Percentiles rank a stretch among this genome's conserved stretches.
Conservation (phyloP, 2,797 vertebrate genomes). For the Falco naumanni region DNA sequence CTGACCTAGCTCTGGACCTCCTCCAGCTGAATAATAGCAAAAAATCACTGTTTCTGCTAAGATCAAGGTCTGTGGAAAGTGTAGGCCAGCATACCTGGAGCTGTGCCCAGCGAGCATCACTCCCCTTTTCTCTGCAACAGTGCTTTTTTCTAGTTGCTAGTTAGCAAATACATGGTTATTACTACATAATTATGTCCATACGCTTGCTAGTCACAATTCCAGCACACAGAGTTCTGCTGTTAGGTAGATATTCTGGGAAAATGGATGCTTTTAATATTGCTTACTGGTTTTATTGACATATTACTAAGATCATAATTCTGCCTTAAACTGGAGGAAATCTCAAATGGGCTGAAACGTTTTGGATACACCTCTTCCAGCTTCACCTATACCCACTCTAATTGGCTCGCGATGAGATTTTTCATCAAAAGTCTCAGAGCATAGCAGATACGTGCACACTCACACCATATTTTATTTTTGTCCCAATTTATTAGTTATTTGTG, state of each 20-base stretch:
- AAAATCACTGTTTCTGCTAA: background rate
- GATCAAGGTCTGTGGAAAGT: background rate
- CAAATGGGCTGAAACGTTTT: background rate
- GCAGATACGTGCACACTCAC: fast-evolving
- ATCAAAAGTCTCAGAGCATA: background rate
- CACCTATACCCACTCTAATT: background rate
- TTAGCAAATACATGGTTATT: background rate
- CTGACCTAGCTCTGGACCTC: background rate
- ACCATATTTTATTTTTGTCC: background rate
- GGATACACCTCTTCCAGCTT: background rate
- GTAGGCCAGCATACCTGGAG: background rate
- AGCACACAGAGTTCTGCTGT: background rate
- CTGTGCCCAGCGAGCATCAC: background rate
- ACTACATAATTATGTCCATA: background rate
- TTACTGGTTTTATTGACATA: background rate
- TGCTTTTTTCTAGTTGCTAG: background rate
- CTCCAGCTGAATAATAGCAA: background rate
- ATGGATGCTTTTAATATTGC: background rate
- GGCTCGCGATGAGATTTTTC: background rate
- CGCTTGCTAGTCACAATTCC: background rate
- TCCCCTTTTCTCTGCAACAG: background rate
- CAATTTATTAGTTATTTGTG: background rate
- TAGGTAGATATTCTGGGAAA: background rate
- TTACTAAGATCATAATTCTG: background rate
- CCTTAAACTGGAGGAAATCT: background rate